Conservation (phyloP, 1,140 invertebrate species). For the Sycophaga agraensis region DNA sequence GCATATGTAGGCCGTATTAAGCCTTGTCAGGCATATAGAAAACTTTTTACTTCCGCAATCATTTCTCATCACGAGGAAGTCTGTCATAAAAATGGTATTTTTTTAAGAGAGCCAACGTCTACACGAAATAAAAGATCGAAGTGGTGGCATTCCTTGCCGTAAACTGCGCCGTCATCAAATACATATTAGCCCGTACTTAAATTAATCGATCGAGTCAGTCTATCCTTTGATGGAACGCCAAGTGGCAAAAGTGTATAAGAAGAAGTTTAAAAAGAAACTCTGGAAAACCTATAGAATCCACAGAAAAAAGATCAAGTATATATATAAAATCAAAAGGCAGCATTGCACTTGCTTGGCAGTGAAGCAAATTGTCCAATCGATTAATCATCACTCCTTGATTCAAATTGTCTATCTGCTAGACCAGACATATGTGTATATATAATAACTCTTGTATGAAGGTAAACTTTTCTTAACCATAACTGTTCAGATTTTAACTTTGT, state of each 20-base stretch:
- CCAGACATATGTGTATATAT: neutral
- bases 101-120: too few relatives aligned
- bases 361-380: neutral
- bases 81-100: too few relatives aligned
- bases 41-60: too few relatives aligned
- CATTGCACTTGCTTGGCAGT: too few relatives aligned
- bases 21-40: too few relatives aligned
- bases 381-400: conserved; percentile 4
- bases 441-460: neutral
- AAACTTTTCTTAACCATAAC: conserved; percentile 24
- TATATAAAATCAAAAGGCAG: too few relatives aligned
- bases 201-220: conserved; percentile 1
- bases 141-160: neutral
- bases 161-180: conserved; percentile 10
- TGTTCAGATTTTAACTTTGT: conserved; percentile 67
- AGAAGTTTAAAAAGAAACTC: neutral
- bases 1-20: neutral
- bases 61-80: too few relatives aligned
- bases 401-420: neutral
- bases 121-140: neutral
- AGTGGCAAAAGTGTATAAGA: neutral
- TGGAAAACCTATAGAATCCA: neutral
- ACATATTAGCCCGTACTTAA: conserved; percentile 1
- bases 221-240: neutral
- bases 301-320: neutral